A percentile compares a stretch with the other conserved stretches of the same genome.
Evolutionary conservation across 2,797 vertebrate species (phyloP).

Genomic region (Cottoperca gobio): DNA sequence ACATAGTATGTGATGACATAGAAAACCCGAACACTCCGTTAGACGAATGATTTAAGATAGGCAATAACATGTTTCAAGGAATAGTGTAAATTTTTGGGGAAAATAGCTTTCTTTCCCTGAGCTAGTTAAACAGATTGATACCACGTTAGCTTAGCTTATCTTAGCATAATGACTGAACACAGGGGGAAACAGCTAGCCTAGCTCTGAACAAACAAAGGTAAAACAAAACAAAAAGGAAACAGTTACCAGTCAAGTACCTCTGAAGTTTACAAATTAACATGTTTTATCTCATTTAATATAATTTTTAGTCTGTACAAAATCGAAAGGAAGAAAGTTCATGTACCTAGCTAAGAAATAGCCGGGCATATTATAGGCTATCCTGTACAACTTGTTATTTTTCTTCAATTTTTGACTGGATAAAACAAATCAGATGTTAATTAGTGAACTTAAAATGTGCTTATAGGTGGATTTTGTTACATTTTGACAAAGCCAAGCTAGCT

Average conservation of each 20-base stretch:
- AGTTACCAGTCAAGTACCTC: not conserved
- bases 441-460: not conserved
- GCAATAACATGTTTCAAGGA: constrained; percentile 22
- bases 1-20: constrained; percentile 30
- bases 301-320: not conserved
- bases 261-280: not conserved
- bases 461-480: too few relatives aligned
- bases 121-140: constrained; percentile 5
- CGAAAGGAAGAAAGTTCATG: not conserved
- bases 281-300: not conserved
- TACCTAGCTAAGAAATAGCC: not conserved
- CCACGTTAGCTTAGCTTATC: not conserved
- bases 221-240: not conserved
- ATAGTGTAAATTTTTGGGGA: not conserved
- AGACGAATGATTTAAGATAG: constrained; percentile 35
- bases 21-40: constrained; percentile 33
- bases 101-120: not conserved
- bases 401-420: not conserved
- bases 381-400: not conserved
- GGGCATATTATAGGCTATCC: too few relatives aligned
- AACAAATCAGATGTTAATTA: not conserved
- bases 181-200: not conserved
- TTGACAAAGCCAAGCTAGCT: not conserved
- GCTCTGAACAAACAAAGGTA: not conserved
- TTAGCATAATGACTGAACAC: not conserved